Evolutionary conservation across 2,888 invertebrate genomes (phyloP).

Genomic region (Endomychus coccineus): DNA sequence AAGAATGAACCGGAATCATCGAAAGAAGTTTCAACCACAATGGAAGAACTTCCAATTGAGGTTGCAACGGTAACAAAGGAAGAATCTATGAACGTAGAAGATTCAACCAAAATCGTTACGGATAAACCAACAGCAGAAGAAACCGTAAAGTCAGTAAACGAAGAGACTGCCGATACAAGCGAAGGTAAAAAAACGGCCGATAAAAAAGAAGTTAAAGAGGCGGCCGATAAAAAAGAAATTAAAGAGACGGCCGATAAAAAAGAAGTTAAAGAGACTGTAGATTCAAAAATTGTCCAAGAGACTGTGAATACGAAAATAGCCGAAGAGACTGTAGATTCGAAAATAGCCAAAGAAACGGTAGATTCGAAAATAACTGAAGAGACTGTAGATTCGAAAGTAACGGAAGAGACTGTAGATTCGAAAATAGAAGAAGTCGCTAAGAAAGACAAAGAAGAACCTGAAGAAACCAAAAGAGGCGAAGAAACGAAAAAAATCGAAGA

Average conservation of each 20-base stretch:
- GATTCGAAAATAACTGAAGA: slow-evolving; percentile 19
- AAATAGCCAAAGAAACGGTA: slow-evolving; percentile 28
- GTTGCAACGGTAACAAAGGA: background rate
- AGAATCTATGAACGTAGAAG: background rate
- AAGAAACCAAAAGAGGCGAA: background rate
- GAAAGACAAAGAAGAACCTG: slow-evolving; percentile 1
- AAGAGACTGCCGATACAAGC: slow-evolving; percentile 7
- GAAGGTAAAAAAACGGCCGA: slow-evolving; percentile 6
- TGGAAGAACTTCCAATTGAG: slow-evolving; percentile 17
- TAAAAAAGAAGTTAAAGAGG: slow-evolving; percentile 4
- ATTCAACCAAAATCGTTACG: background rate
- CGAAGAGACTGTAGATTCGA: slow-evolving; percentile 15
- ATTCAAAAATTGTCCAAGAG: slow-evolving; percentile 31
- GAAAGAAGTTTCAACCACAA: slow-evolving; percentile 34
- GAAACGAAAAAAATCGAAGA: background rate
- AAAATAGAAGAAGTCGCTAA: slow-evolving; percentile 3
- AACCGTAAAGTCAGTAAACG: slow-evolving; percentile 2
- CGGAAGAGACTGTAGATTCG: slow-evolving; percentile 20
- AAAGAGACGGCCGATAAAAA: slow-evolving; percentile 16
- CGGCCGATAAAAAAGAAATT: slow-evolving; percentile 8
- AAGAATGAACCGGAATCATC: slow-evolving; percentile 29
- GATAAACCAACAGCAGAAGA: background rate
- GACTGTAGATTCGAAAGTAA: slow-evolving; percentile 21
- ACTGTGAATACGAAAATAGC: slow-evolving; percentile 33
- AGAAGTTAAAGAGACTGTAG: slow-evolving; percentile 24